Percentiles rank a stretch among this genome's conserved stretches.
Conservation (phyloP, 2,888 invertebrate genomes). For the Tromatobia lineatoria region DNA sequence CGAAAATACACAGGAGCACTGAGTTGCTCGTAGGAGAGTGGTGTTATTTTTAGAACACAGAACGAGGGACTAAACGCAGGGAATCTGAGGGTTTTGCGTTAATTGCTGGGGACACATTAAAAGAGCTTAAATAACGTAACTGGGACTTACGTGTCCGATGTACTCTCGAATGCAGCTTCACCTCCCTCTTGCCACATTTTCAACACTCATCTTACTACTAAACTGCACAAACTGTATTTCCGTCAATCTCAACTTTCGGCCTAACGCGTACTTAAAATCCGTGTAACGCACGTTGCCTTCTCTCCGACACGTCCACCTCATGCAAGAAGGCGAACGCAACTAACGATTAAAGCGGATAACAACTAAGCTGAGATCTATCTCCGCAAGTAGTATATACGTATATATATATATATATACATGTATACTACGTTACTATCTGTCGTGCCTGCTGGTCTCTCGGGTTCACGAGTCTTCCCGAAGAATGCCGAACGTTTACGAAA, state of each 20-base stretch:
- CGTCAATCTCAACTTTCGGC: slow-evolving; percentile 38
- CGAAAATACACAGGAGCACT: not conserved
- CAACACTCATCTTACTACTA: slow-evolving; percentile 74
- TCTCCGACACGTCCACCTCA: slow-evolving; percentile 52
- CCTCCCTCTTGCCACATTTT: slow-evolving; percentile 83
- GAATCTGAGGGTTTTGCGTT: slow-evolving; percentile 5
- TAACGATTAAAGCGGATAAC: slow-evolving; percentile 71
- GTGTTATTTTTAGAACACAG: slow-evolving; percentile 30
- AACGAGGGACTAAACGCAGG: not conserved
- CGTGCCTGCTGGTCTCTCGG: slow-evolving; percentile 7
- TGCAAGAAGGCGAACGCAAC: slow-evolving; percentile 70
- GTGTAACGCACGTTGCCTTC: slow-evolving; percentile 23
- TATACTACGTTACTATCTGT: slow-evolving; percentile 32
- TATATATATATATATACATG: slow-evolving; percentile 26
- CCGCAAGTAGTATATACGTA: slow-evolving; percentile 48
- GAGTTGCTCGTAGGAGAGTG: not conserved
- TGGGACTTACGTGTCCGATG: slow-evolving; percentile 79
- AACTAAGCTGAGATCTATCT: slow-evolving; percentile 69
- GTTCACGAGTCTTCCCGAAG: slow-evolving; percentile 49
- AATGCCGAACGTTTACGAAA: slow-evolving; percentile 57
- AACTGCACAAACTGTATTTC: slow-evolving; percentile 41
- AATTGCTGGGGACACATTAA: slow-evolving; percentile 36
- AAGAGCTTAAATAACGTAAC: not conserved
- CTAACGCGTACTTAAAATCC: slow-evolving; percentile 14
- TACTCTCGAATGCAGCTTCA: slow-evolving; percentile 81